A percentile compares a stretch with the other conserved stretches of the same genome.
Evolutionary conservation across 2,113 vertebrate genomes (phyloP).

Genomic region (Rhabdomys dilectus): DNA sequence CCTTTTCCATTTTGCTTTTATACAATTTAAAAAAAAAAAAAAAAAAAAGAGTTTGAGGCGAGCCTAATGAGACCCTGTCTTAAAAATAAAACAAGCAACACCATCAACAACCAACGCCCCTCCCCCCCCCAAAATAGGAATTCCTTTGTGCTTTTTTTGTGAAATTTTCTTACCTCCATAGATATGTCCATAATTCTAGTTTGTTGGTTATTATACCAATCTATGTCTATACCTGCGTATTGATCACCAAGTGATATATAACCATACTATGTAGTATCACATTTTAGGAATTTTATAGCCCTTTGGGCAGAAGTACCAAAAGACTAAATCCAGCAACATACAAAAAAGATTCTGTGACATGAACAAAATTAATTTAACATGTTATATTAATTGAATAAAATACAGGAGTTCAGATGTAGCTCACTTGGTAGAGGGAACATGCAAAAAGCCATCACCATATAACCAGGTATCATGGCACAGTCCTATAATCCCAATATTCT

Average conservation of each 20-base stretch:
- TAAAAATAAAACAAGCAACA: background rate
- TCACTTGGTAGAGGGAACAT: background rate
- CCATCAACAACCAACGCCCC: background rate
- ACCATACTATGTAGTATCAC: background rate
- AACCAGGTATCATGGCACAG: background rate
- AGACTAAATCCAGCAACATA: background rate
- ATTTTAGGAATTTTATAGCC: background rate
- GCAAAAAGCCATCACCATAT: background rate
- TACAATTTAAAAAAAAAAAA: too few species aligned
- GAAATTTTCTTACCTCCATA: background rate
- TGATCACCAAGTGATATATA: background rate
- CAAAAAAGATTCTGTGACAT: background rate
- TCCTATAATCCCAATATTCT: background rate
- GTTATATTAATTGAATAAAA: background rate
- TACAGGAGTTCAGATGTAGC: background rate
- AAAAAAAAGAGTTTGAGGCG: background rate
- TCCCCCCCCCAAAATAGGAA: background rate
- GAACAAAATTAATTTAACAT: slow-evolving; percentile 11
- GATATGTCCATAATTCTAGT: background rate
- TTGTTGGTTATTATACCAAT: background rate
- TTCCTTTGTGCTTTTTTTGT: background rate
- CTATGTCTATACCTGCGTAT: background rate
- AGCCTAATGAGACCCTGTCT: background rate
- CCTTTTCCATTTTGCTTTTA: too few species aligned
- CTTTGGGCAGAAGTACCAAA: background rate